phyloP scores from a whole-genome alignment of 2,888 invertebrate species.

The Gisinianus flammeolus region DNA sequence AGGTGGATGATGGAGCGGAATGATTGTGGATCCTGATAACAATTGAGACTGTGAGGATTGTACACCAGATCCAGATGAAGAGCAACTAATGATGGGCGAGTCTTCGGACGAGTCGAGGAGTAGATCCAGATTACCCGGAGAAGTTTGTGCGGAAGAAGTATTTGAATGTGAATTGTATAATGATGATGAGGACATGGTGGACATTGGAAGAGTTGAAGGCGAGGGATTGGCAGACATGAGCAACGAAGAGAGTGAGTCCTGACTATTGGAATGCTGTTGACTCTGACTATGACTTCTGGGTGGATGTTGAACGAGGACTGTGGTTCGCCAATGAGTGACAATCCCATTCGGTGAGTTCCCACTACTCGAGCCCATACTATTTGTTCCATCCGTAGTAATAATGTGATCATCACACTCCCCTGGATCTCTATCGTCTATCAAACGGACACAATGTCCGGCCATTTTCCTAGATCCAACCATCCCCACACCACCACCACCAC shows the following conservation, averaged over 20 bases:
- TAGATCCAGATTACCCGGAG: neutral
- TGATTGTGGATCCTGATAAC: no score
- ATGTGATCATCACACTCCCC: neutral
- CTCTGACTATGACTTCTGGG: slow-evolving; percentile 44
- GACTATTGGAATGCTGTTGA: neutral
- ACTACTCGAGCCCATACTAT: neutral
- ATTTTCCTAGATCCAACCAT: slow-evolving; percentile 18
- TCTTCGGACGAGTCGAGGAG: neutral
- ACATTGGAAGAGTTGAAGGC: neutral
- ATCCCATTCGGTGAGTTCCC: slow-evolving; percentile 19
- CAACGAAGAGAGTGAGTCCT: slow-evolving; percentile 23
- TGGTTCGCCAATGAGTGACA: slow-evolving; percentile 52
- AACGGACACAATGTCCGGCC: slow-evolving; percentile 42
- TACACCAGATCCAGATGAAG: neutral
- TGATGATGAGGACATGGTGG: neutral
- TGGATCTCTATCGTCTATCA: slow-evolving; percentile 17
- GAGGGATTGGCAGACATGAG: slow-evolving; percentile 34
- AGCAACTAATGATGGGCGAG: slow-evolving; percentile 14
- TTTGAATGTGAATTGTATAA: neutral
- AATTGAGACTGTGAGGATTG: neutral
- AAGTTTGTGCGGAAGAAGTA: neutral
- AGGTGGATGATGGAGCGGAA: no score
- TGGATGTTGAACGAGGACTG: slow-evolving; percentile 55
- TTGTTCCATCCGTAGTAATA: neutral
- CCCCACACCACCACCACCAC: neutral